Conservation (phyloP, 2,797 vertebrate species). For the Furcifer pardalis region DNA sequence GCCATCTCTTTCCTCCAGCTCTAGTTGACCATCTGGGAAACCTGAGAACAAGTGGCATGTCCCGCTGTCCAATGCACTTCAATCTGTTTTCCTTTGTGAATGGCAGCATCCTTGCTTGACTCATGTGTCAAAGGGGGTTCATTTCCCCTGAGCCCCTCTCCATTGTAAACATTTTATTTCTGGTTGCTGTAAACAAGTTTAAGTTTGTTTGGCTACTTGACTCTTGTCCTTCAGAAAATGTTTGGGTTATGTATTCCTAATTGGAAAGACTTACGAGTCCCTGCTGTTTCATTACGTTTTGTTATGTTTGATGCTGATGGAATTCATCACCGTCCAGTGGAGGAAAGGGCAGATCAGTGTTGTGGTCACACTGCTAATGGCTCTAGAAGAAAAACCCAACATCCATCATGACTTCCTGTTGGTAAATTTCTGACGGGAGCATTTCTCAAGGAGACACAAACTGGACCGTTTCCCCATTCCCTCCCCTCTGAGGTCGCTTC, state of each 20-base stretch:
- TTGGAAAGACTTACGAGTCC: neutral
- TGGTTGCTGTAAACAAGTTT: neutral
- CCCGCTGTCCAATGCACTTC: neutral
- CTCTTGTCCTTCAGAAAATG: neutral
- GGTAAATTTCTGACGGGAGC: neutral
- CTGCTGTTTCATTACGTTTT: neutral
- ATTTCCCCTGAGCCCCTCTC: neutral
- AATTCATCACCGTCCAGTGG: neutral
- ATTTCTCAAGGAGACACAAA: neutral
- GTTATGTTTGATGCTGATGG: neutral
- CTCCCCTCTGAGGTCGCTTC: neutral
- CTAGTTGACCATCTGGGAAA: neutral
- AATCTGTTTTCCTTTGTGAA: neutral
- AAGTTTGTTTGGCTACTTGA: neutral
- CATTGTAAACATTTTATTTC: conserved; percentile 14
- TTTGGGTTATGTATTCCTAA: neutral
- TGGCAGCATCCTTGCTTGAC: neutral
- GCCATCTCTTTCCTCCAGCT: neutral
- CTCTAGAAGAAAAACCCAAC: neutral
- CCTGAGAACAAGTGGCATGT: neutral
- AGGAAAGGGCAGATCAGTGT: neutral
- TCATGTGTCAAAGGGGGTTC: neutral
- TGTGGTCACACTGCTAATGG: neutral
- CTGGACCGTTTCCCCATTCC: neutral
- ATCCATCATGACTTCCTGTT: neutral